Evolutionary conservation across 2,113 vertebrate species (phyloP).

Genomic region (Baryphthengus martii): DNA sequence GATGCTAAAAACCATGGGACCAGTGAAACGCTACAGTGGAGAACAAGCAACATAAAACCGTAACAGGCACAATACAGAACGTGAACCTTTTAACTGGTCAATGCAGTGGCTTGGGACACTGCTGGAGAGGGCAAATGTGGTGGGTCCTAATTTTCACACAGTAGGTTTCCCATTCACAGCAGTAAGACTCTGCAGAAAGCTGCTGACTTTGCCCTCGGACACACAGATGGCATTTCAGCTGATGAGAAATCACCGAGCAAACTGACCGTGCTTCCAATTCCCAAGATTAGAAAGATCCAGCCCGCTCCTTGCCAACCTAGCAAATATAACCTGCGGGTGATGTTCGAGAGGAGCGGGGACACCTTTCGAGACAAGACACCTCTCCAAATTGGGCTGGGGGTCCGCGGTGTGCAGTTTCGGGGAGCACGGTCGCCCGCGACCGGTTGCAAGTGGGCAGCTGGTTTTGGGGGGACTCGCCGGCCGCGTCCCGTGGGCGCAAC

Average conservation of each 20-base stretch:
- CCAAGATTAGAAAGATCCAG: background rate
- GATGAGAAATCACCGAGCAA: background rate
- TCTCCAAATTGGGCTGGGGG: background rate
- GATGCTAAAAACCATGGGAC: background rate
- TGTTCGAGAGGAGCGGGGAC: background rate
- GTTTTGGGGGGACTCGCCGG: rapidly evolving
- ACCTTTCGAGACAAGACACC: background rate
- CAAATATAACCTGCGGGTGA: background rate
- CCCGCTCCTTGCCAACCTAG: background rate
- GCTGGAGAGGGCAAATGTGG: background rate
- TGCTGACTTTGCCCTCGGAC: background rate
- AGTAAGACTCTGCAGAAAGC: background rate
- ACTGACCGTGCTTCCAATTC: background rate
- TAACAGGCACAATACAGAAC: background rate
- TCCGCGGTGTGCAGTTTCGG: rapidly evolving
- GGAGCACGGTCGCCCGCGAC: background rate
- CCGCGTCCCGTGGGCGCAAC: rapidly evolving
- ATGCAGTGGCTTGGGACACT: rapidly evolving
- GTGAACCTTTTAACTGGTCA: background rate
- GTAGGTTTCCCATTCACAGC: background rate
- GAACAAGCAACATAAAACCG: background rate
- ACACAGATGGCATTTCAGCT: background rate
- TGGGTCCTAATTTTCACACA: background rate
- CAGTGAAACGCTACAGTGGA: background rate
- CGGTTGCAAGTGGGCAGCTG: background rate